Base-by-base conservation (phyloP, 2,797 vertebrate species). In the Nothura maculosa region DNA sequence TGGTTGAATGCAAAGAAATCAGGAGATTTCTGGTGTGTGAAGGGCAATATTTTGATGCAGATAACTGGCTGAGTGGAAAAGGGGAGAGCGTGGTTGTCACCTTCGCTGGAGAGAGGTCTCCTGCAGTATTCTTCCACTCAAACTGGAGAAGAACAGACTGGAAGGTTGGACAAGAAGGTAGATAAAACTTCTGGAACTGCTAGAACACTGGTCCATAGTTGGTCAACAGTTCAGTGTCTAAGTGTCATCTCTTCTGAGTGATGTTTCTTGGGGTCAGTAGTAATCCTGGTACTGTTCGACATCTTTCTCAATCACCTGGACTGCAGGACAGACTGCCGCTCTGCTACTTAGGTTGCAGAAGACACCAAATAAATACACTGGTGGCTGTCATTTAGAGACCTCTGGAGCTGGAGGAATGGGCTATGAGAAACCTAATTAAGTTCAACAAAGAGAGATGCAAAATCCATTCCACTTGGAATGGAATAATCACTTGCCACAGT, bases 401-500 rank as follows among this genome's bases (percentile, higher is more conserved):
- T 88, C 18, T 60, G 30, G 0, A 64, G 7, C 28, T 55, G 38
- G 15, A 52, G 11, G 34, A 73, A 10, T 24, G 47, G 22, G 12
- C 47, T 48, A 48, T 6, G 47, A 48, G 47, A 48, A 48, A 48
- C 47, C 30, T 52, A 0, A 5, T 54, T 7, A 69, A 69, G 42
- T 69, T 54, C 19, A 73, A 21, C 2, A 2, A 40, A 4, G 3
- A 25, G 6, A 48, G 74, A 48, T 16, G 25, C 30, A 47, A 62
- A 18, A 5, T 58, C 5, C 27, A 18, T n/a, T n/a, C 4, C 48
- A 5, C 12, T 66, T 76, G 28, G 10, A 11, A 19, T 73, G 4
- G 6, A 85, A 5, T 69, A 40, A 62, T 6, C 30, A 6, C 1
- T 0, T 34, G 5, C 4, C 5, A 9, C 9, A 82, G 17, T 12